These are phyloP conservation scores for Rostratula benghalensis DNA, from an alignment of 2,113 vertebrate species.

Conservation along the genomic window DNA sequence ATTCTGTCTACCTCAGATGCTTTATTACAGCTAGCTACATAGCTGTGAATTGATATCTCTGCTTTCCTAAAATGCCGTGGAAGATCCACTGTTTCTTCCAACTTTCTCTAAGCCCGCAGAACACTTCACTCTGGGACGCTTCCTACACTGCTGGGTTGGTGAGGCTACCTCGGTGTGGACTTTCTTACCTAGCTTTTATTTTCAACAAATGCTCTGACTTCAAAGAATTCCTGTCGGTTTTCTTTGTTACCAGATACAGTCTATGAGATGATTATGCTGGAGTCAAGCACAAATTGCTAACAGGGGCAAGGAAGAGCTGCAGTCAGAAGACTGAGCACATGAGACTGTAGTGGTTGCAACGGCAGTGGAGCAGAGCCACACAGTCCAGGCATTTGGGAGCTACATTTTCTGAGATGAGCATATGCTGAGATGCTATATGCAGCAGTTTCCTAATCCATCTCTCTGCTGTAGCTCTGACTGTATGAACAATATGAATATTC, in stretches of 20 bases:
- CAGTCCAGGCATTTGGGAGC: background rate
- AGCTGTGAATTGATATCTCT: background rate
- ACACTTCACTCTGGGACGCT: background rate
- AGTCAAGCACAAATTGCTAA: background rate
- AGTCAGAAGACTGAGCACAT: background rate
- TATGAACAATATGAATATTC: background rate
- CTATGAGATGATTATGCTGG: background rate
- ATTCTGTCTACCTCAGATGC: background rate
- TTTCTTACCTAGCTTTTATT: background rate
- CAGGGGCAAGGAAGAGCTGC: background rate
- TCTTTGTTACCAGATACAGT: background rate
- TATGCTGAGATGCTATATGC: background rate
- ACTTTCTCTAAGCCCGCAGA: background rate
- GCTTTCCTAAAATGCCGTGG: background rate
- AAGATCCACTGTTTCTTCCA: background rate
- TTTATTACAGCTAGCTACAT: background rate
- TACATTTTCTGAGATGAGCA: background rate
- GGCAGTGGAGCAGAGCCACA: background rate
- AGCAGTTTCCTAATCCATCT: background rate
- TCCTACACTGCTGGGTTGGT: background rate
- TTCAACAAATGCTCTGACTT: background rate
- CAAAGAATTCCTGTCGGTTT: background rate
- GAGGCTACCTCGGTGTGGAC: background rate
- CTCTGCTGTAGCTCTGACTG: background rate
- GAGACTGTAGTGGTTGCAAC: accelerated